Percentiles rank a stretch among this genome's conserved stretches.
Evolutionary conservation across 2,797 vertebrate species (phyloP).

Genomic region (Sciurus carolinensis): DNA sequence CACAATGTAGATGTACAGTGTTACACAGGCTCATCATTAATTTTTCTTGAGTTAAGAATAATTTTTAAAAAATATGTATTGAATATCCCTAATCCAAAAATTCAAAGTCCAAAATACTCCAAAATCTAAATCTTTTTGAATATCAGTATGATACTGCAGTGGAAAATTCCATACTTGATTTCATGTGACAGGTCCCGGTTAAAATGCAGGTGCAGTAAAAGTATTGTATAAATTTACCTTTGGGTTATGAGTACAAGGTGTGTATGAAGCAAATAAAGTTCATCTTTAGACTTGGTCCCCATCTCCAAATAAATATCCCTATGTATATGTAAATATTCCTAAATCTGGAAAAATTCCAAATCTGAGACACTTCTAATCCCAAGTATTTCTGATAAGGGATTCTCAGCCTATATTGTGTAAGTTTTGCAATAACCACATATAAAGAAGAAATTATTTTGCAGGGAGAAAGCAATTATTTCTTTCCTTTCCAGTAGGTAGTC

Average conservation of each 20-base stretch:
- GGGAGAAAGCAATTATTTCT: neutral
- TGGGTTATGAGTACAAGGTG: neutral
- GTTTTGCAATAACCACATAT: neutral
- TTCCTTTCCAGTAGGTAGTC: neutral
- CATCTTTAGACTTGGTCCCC: neutral
- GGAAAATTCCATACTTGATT: neutral
- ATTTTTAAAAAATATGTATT: neutral
- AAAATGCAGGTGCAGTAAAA: neutral
- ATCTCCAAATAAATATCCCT: neutral
- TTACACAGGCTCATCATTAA: neutral
- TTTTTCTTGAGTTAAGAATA: neutral
- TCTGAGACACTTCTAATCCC: neutral
- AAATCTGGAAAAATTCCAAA: neutral
- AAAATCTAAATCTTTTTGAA: neutral
- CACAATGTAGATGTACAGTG: neutral
- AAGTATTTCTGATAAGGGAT: neutral
- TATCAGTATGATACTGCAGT: fast-evolving
- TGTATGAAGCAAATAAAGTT: neutral
- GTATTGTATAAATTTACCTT: neutral
- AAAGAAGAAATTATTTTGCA: neutral
- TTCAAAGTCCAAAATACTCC: neutral
- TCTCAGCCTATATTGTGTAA: neutral
- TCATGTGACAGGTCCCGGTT: neutral
- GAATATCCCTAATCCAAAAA: neutral
- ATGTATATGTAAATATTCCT: neutral